Evolutionary conservation across 92 coral and sea anemone genomes (phyloP), one percentile per base, ranked within the genome.

Genomic region (Pocillopora meandrina): DNA sequence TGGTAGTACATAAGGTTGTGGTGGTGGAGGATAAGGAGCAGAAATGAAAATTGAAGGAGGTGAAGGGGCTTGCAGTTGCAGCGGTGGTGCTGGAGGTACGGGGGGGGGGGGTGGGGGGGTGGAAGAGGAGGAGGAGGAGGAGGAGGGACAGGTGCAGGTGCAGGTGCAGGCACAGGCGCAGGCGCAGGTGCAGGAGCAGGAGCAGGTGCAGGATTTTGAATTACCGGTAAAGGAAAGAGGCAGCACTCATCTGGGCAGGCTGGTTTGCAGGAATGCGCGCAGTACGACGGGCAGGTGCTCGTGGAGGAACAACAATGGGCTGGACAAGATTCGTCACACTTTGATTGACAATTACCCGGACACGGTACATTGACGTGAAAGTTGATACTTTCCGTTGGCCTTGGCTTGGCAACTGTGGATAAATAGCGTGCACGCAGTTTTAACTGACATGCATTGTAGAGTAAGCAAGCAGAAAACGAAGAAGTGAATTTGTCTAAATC

Each of bases 321-420:
- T 36, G 98, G 98, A 61, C 98, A 96, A 55, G 89, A 68, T 34
- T 87, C 77, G 13, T 92, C 89, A 77, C 98, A 96, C 36, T 75
- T 74, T 16, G 85, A 61, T 59, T 73, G 71, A 63, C 98, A 96
- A 6, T 55, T 68, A 20, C 75, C 49, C 10, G 96, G 98, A 65
- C 98, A 96, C 65, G 87, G 81, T 23, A 65, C 65, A 21, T 83
- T 64, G 73, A 60, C 69, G 66, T 81, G 85, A 69, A 70, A 69
- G 42, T 81, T 77, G 58, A 81, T 36, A 36, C 71, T 71, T 60
- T 71, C 73, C 6, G 75, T 71, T 70, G 70, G 77, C 77, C 69
- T 60, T 59, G 85, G 85, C 6, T 55, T n/a, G 60, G 67, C 68
- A 83, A 74, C 86, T 83, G 73, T 62, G 56, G 64, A 83, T 82